These are phyloP conservation scores for Caradrina kadenii DNA, from an alignment of 2,888 invertebrate species.

Conservation along the genomic window DNA sequence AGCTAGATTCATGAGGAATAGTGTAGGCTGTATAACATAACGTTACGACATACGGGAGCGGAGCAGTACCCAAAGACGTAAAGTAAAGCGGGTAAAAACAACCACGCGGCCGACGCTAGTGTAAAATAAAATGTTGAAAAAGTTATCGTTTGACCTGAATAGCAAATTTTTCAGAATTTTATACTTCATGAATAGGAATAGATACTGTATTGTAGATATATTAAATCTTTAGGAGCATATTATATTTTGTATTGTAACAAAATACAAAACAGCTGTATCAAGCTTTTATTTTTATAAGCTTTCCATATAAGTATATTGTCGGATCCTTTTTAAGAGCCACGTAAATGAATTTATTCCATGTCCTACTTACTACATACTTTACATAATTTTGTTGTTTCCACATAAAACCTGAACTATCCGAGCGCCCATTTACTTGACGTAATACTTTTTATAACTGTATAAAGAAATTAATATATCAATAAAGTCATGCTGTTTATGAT, in stretches of 20 bases:
- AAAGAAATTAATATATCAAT: conserved; percentile 51
- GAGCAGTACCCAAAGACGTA: too few relatives aligned
- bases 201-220: neutral
- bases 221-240: neutral
- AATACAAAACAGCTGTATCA: neutral
- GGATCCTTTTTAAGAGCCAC: conserved; percentile 13
- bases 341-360: conserved; percentile 31
- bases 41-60: too few relatives aligned
- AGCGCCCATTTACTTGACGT: conserved; percentile 29
- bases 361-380: conserved; percentile 5
- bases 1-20: too few relatives aligned
- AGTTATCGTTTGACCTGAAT: too few relatives aligned
- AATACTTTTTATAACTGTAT: conserved; percentile 27
- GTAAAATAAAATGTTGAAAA: too few relatives aligned
- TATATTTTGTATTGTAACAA: neutral
- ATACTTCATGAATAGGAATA: neutral
- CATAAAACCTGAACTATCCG: conserved; percentile 44
- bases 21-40: too few relatives aligned
- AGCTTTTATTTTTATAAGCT: conserved; percentile 27
- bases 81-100: too few relatives aligned
- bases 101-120: too few relatives aligned
- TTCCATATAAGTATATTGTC: neutral
- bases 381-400: conserved; percentile 34
- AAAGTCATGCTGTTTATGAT: conserved; percentile 53
- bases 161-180: too few relatives aligned